These are phyloP conservation scores for Apoda limacodes DNA, from an alignment of 2,888 invertebrate genomes.

Conservation along the genomic window DNA sequence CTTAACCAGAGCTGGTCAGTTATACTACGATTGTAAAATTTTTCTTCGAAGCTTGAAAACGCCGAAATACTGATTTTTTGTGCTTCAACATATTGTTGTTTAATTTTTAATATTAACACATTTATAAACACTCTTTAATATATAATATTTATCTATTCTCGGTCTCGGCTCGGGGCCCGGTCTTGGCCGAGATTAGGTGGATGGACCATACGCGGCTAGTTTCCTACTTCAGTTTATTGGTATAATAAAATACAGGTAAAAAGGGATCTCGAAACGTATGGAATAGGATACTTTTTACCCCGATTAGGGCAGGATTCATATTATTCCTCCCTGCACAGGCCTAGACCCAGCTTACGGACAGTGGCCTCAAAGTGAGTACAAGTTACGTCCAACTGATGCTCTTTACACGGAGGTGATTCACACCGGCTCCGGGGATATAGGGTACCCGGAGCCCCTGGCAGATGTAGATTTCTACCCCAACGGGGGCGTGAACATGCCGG, in stretches of 20 bases:
- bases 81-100: neutral
- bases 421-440: slow-evolving; percentile 40
- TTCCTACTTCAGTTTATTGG: neutral
- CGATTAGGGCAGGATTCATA: neutral
- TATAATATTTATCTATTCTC: no score
- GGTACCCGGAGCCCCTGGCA: slow-evolving; percentile 34
- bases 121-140: no score
- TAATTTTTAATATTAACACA: no score
- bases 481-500: slow-evolving; percentile 44
- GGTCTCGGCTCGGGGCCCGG: no score
- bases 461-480: slow-evolving; percentile 48
- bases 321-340: slow-evolving; percentile 26
- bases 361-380: slow-evolving; percentile 37
- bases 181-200: no score
- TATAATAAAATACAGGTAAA: neutral
- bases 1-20: no score
- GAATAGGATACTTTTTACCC: neutral
- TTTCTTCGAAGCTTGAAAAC: no score
- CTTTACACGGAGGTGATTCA: slow-evolving; percentile 47
- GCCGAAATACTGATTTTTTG: neutral
- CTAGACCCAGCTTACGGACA: slow-evolving; percentile 41
- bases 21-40: no score
- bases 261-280: no score
- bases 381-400: slow-evolving; percentile 34
- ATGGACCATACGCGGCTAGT: no score